These are phyloP conservation scores for Herpetotheres cachinnans DNA, from an alignment of 2,113 vertebrate species.

Conservation along the genomic window DNA sequence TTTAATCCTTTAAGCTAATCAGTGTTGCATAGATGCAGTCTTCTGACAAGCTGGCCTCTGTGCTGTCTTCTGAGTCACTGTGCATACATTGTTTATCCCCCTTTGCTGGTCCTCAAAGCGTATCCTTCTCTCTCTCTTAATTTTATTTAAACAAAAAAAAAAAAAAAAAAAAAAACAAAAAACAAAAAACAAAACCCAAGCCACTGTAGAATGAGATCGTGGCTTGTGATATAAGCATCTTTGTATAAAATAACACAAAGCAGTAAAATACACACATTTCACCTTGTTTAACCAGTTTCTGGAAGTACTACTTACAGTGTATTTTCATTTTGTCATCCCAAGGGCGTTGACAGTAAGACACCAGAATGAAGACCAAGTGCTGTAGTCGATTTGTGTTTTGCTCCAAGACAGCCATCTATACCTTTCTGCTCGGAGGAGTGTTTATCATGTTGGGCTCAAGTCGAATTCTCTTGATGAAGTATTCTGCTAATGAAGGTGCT, in stretches of 20 bases:
- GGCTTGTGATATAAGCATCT: neutral
- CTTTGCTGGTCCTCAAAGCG: neutral
- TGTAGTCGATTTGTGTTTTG: conserved; percentile 57
- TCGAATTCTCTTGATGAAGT: conserved; percentile 92
- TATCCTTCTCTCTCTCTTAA: neutral
- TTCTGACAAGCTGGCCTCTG: neutral
- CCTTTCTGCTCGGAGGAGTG: conserved; percentile 81
- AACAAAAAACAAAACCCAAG: too few relatives aligned
- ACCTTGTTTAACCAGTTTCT: neutral
- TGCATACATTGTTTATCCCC: neutral
- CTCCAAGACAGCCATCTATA: conserved; percentile 78
- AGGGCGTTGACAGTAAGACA: conserved; percentile 37
- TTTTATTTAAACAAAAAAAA: too few relatives aligned
- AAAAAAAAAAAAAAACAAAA: too few relatives aligned
- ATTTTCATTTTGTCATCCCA: conserved; percentile 8
- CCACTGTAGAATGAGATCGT: neutral
- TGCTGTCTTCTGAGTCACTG: neutral
- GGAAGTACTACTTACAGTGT: neutral
- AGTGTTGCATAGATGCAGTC: rapidly evolving
- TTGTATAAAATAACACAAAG: neutral
- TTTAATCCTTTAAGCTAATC: neutral
- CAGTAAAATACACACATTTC: neutral
- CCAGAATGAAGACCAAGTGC: conserved; percentile 70
- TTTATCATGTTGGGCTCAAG: conserved; percentile 87
- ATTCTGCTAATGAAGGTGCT: conserved; percentile 89